Evolutionary conservation across 2,888 invertebrate species (phyloP).

Genomic region (Eupithecia insigniata): DNA sequence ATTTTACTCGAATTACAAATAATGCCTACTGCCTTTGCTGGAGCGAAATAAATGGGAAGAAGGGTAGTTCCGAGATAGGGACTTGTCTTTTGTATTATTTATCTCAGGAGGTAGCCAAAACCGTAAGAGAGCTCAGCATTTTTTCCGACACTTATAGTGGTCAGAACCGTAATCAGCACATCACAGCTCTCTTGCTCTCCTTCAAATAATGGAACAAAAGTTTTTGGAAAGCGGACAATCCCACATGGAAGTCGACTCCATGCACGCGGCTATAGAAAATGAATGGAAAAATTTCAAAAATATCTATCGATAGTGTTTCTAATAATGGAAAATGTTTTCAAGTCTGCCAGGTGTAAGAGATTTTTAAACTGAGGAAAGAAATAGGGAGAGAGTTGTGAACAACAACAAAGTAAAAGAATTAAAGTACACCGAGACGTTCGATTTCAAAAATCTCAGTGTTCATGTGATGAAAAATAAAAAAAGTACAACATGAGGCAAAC

Average conservation of each 20-base stretch:
- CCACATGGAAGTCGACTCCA: background rate
- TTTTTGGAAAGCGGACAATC: background rate
- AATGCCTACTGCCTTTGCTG: background rate
- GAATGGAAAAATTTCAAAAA: background rate
- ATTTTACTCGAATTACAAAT: background rate
- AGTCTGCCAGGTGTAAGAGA: no score
- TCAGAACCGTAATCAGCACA: background rate
- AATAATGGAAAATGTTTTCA: no score
- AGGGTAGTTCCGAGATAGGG: background rate
- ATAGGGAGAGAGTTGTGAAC: no score
- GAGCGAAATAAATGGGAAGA: background rate
- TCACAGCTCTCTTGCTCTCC: background rate
- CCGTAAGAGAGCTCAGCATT: background rate
- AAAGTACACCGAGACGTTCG: background rate
- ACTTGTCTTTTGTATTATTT: background rate
- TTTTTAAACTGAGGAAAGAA: no score
- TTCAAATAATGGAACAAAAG: background rate
- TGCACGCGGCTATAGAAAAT: background rate
- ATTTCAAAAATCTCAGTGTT: background rate
- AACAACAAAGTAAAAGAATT: constrained; percentile 9
- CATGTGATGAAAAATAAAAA: background rate
- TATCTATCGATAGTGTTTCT: no score
- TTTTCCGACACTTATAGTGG: background rate
- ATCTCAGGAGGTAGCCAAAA: background rate
- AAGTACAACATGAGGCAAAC: background rate